phyloP scores from a whole-genome alignment of 2,888 invertebrate species.

The Macaria liturata region DNA sequence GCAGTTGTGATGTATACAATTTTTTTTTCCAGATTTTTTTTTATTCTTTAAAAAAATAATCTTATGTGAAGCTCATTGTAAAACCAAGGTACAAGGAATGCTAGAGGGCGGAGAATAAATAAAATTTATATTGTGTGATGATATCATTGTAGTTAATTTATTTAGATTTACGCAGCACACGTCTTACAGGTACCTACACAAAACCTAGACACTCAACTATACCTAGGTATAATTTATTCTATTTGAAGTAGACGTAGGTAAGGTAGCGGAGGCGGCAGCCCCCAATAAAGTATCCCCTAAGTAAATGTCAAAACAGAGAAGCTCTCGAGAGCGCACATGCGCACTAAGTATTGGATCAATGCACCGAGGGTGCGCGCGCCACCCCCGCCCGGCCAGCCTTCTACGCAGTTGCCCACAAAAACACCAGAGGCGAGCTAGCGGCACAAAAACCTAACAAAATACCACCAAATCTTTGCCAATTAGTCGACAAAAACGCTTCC shows the following conservation, averaged over 20 bases:
- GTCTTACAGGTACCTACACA: conserved; percentile 5
- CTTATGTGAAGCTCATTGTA: too few relatives aligned
- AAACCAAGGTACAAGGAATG: too few relatives aligned
- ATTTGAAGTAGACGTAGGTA: conserved; percentile 14
- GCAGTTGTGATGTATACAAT: too few relatives aligned
- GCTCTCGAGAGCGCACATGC: conserved; percentile 66
- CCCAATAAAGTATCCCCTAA: conserved; percentile 26
- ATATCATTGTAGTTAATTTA: not conserved
- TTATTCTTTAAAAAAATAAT: too few relatives aligned
- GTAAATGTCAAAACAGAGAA: conserved; percentile 69
- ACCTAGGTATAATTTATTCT: too few relatives aligned
- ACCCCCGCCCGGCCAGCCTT: conserved; percentile 58
- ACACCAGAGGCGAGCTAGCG: conserved; percentile 59
- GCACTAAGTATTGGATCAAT: conserved; percentile 75
- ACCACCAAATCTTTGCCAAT: conserved; percentile 39
- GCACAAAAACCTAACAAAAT: conserved; percentile 56
- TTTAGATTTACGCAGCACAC: conserved; percentile 7
- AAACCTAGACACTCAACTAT: too few relatives aligned
- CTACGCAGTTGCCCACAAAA: conserved; percentile 78
- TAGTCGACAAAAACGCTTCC: conserved; percentile 46
- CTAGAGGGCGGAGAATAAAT: too few relatives aligned
- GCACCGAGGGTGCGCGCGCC: conserved; percentile 78
- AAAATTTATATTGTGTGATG: too few relatives aligned
- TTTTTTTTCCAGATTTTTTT: too few relatives aligned
- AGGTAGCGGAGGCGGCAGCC: conserved; percentile 14